Percentiles rank a stretch among this genome's conserved stretches.
phyloP scores from a whole-genome alignment of 2,888 invertebrate species.

The Caenorhabditis doughertyi region DNA sequence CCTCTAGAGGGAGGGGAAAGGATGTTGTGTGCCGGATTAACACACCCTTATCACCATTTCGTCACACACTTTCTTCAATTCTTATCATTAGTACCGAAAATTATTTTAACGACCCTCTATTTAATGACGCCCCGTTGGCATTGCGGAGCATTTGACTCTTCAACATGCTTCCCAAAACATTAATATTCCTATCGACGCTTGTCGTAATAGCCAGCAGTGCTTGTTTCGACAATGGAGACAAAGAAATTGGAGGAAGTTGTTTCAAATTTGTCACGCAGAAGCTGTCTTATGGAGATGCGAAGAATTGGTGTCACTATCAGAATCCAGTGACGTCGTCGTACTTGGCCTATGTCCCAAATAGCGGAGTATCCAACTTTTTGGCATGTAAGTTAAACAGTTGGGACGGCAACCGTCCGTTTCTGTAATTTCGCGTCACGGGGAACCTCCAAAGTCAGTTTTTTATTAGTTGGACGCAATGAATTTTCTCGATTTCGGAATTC shows the following conservation, averaged over 20 bases:
- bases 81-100: neutral
- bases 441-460: too few species aligned
- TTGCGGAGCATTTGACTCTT: neutral
- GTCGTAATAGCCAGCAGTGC: constrained; percentile 27
- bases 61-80: neutral
- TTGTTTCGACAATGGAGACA: constrained; percentile 56
- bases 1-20: neutral
- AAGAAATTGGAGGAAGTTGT: constrained; percentile 41
- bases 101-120: neutral
- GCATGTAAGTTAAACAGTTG: constrained; percentile 46
- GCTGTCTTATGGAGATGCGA: constrained; percentile 30
- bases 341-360: constrained; percentile 29
- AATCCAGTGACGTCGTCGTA: constrained; percentile 44
- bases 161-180: neutral
- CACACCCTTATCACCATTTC: neutral
- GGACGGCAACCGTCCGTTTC: too few species aligned
- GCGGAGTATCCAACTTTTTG: constrained; percentile 32
- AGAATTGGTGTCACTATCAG: constrained; percentile 48
- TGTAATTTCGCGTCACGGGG: too few species aligned
- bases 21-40: neutral
- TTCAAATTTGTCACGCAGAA: constrained; percentile 33
- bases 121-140: neutral
- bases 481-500: too few species aligned
- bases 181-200: constrained; percentile 3
- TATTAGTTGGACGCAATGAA: too few species aligned